A percentile compares a stretch with the other conserved stretches of the same genome.
These are phyloP conservation scores for Miichthys miiuy DNA, from an alignment of 2,797 vertebrate species.

Conservation along the genomic window DNA sequence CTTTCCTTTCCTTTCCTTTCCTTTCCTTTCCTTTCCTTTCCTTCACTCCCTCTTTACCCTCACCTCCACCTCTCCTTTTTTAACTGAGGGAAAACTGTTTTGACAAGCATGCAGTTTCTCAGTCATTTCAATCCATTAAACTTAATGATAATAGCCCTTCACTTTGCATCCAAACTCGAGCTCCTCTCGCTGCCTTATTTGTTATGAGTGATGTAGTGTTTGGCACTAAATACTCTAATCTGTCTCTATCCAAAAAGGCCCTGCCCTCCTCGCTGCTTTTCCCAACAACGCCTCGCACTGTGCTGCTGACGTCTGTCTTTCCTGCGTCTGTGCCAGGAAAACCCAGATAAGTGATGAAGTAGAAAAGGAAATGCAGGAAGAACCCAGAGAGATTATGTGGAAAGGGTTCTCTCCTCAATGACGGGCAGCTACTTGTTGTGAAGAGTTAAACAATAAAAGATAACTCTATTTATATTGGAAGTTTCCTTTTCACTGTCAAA, in stretches of 20 bases:
- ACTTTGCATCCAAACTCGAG: constrained; percentile 17
- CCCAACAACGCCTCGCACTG: constrained; percentile 54
- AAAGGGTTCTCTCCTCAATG: constrained; percentile 31
- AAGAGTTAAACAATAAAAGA: constrained; percentile 19
- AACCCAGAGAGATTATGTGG: constrained; percentile 41
- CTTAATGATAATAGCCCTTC: constrained; percentile 39
- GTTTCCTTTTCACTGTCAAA: constrained; percentile 2
- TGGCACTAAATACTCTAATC: constrained; percentile 31
- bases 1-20: neutral
- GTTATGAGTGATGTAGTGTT: constrained; percentile 37
- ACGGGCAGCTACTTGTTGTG: constrained; percentile 10
- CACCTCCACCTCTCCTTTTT: neutral
- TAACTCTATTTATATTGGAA: neutral
- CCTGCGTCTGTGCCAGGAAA: constrained; percentile 70
- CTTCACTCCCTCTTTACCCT: neutral
- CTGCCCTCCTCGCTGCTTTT: constrained; percentile 44
- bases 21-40: neutral
- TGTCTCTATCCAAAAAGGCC: constrained; percentile 36
- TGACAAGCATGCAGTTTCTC: constrained; percentile 11
- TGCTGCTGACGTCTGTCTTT: constrained; percentile 68
- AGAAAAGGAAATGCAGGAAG: constrained; percentile 61
- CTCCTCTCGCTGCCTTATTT: constrained; percentile 5
- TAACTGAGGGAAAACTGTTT: constrained; percentile 26
- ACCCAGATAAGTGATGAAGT: constrained; percentile 68
- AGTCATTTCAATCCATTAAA: constrained; percentile 20